Conservation (phyloP, 2,797 vertebrate species). For the Pyrocephalus nanus region DNA sequence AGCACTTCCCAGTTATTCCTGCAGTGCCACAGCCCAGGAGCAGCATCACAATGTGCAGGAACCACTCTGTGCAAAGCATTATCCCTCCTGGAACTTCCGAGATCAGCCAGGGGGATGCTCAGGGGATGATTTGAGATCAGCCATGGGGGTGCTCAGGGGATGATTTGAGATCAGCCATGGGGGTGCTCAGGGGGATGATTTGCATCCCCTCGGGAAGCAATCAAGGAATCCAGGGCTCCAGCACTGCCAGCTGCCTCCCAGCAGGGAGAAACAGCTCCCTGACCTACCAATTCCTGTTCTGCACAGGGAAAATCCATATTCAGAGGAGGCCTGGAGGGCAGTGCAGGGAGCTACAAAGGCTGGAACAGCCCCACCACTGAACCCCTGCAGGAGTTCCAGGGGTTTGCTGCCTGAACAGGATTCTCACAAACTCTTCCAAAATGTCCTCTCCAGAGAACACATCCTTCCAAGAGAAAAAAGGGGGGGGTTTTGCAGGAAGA, state of each 20-base stretch:
- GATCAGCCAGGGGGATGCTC: background rate
- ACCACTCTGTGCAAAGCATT: background rate
- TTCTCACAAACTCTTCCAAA: background rate
- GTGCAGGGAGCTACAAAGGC: background rate
- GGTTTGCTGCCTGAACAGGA: background rate
- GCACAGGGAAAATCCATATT: fast-evolving
- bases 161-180: background rate
- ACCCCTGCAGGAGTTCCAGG: background rate
- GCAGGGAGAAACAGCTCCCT: background rate
- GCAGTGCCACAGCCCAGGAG: background rate
- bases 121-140: background rate
- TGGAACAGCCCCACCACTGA: background rate
- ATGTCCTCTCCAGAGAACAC: background rate
- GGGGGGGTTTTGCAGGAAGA: background rate
- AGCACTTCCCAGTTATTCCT: background rate
- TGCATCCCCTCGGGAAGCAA: background rate
- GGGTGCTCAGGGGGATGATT: too few species aligned
- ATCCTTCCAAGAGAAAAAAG: background rate
- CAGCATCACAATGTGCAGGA: background rate
- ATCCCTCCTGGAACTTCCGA: background rate
- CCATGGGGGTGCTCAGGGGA: background rate
- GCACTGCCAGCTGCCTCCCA: background rate
- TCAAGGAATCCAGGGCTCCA: background rate
- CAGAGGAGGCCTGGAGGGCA: background rate
- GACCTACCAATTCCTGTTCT: background rate